Conservation (phyloP, 1,140 invertebrate genomes). For the Caenorhabditis inopinata region DNA sequence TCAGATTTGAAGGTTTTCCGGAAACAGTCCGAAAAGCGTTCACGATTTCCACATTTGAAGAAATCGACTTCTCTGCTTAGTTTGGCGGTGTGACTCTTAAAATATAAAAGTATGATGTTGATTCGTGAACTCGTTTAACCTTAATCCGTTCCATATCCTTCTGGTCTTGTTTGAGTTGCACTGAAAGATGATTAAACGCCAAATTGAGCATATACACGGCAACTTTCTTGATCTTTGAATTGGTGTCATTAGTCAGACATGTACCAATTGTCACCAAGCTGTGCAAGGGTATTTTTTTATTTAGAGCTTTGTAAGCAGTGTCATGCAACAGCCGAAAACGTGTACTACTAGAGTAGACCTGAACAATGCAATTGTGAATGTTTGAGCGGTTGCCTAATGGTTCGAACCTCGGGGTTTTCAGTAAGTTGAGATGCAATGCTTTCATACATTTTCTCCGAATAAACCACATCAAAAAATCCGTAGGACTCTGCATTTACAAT, state of each 20-base stretch:
- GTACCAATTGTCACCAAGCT: neutral
- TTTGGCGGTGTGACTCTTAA: neutral
- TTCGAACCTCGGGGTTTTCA: no score
- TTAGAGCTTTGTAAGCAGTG: neutral
- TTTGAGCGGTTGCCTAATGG: no score
- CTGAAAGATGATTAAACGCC: no score
- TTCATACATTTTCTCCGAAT: neutral
- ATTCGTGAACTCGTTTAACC: no score
- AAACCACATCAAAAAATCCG: neutral
- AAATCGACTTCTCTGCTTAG: neutral
- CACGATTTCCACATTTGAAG: neutral
- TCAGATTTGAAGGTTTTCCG: neutral
- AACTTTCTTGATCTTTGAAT: no score
- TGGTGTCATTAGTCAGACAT: neutral
- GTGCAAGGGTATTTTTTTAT: neutral
- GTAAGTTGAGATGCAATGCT: no score
- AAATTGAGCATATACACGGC: no score
- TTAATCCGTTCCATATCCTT: no score
- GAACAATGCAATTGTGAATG: no score
- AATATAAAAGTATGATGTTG: no score
- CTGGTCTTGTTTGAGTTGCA: no score
- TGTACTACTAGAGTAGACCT: neutral
- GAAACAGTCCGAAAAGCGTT: neutral
- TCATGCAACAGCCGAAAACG: neutral
- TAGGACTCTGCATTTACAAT: slow-evolving; percentile 11